A percentile compares a stretch with the other conserved stretches of the same genome.
Evolutionary conservation across 2,797 vertebrate species (phyloP).

Genomic region (Chrysocyon brachyurus): DNA sequence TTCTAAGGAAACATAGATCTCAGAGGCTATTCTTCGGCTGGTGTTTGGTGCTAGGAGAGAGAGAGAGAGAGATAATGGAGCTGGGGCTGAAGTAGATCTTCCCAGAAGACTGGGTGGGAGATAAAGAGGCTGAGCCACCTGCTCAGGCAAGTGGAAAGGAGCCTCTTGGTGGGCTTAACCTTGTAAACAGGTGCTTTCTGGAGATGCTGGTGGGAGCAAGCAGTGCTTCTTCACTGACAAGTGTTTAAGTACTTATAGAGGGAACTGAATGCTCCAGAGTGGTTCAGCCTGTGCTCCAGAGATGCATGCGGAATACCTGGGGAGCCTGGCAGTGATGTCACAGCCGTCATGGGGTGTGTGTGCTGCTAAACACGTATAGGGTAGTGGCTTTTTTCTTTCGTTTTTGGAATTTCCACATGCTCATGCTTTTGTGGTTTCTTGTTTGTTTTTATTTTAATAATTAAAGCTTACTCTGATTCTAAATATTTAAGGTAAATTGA

Average conservation of each 20-base stretch:
- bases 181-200: not conserved
- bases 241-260: not conserved
- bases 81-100: not conserved
- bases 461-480: not conserved
- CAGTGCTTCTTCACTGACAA: not conserved
- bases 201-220: not conserved
- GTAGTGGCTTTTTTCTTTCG: not conserved
- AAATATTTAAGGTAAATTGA: not conserved
- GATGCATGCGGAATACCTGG: not conserved
- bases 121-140: not conserved
- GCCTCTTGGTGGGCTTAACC: not conserved
- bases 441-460: not conserved
- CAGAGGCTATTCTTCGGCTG: not conserved
- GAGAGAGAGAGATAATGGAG: not conserved
- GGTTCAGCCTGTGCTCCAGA: fast-evolving
- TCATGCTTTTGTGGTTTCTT: not conserved
- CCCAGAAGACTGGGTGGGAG: not conserved
- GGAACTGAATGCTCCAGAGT: not conserved
- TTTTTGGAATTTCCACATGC: not conserved
- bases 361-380: fast-evolving
- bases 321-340: not conserved
- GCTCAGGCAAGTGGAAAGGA: not conserved
- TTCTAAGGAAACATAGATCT: constrained; percentile 46
- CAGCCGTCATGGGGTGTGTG: too few relatives aligned
- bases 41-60: not conserved